Evolutionary conservation across 2,888 invertebrate species (phyloP).

Genomic region (Drosophila pegasa): DNA sequence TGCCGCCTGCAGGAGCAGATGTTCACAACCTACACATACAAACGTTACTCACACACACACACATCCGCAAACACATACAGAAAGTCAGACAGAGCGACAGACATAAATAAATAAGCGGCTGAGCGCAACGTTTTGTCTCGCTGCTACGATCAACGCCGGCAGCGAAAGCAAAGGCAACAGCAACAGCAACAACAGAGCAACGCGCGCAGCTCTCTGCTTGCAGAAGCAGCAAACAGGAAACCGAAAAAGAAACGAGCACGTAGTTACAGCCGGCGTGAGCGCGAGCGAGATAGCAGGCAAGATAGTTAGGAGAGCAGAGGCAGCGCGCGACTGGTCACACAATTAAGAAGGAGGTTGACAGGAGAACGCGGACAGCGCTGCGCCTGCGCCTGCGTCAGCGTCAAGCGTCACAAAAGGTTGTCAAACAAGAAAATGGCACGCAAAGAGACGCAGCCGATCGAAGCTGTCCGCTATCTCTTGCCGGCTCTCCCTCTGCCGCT

Average conservation of each 20-base stretch:
- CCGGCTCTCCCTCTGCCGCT: neutral
- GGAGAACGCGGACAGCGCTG: slow-evolving; percentile 46
- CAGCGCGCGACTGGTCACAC: slow-evolving; percentile 61
- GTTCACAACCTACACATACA: slow-evolving; percentile 79
- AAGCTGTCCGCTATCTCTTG: slow-evolving; percentile 23
- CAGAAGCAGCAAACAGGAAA: slow-evolving; percentile 72
- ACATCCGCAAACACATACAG: slow-evolving; percentile 14
- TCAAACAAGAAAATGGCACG: slow-evolving; percentile 80
- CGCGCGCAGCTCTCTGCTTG: slow-evolving; percentile 34
- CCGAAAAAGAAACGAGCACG: slow-evolving; percentile 60
- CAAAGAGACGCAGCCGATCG: slow-evolving; percentile 40
- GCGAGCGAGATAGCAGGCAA: slow-evolving; percentile 29
- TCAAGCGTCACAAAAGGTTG: slow-evolving; percentile 68
- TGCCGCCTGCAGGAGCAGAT: slow-evolving; percentile 82
- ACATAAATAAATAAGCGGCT: slow-evolving; percentile 79
- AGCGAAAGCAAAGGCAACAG: slow-evolving; percentile 40
- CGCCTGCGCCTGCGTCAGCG: slow-evolving; percentile 40
- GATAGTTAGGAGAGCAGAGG: slow-evolving; percentile 39
- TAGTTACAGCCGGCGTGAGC: slow-evolving; percentile 17
- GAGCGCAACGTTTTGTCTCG: slow-evolving; percentile 66
- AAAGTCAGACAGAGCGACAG: slow-evolving; percentile 54
- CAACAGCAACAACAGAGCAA: slow-evolving; percentile 4
- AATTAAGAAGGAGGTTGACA: slow-evolving; percentile 75
- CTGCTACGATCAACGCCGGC: slow-evolving; percentile 67
- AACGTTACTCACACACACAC: slow-evolving; percentile 38